Evolutionary conservation across 2,888 invertebrate genomes (phyloP), one percentile per base, ranked within the genome.

Genomic region (Megalurothrips usitatus): DNA sequence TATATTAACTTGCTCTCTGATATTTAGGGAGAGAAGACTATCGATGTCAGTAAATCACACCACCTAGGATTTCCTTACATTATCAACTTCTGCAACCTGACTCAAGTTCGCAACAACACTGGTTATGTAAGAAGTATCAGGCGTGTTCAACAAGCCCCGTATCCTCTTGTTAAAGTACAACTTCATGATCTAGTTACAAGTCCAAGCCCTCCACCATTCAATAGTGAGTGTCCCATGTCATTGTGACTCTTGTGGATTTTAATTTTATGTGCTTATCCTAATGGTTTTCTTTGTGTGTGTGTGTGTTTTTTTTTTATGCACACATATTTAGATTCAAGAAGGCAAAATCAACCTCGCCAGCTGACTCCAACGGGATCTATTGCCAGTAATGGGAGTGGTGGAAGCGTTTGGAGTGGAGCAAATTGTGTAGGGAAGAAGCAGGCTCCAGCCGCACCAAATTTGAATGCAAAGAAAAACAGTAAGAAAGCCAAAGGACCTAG

Each of bases 141-240:
- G 47, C 90, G 96, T 82, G 91, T 92, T 58, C 92, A 93, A 84
- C 94, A 94, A 87, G 94, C 95, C 43, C 94, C 95, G 68, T 96
- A 95, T 89, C 95, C 96, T 81, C 88, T 94, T 84, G 92, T 94
- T 23, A 93, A 93, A 87, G 89, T 92, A 19, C 90, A 90, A 81
- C 87, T 89, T 63, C 87, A 88, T 83, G 86, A 75, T 85, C 87
- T n/a, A 84, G 87, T 82, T 84, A 84, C 80, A 84, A 85, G 23
- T 26, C 68, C 68, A 75, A 75, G 68, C 26, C 68, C 68, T 26
- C 68, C 68, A 10, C 68, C 68, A 10, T 75, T 75, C 26, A 23
- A 75, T 4, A 75, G 68, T 75, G 12, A 75, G 68, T 19, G 14
- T 26, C 12, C 1, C 1, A 26, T 9, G 14, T 52, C 2, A 23